phyloP scores from a whole-genome alignment of 2,888 invertebrate species.

The Lymantria dispar region DNA sequence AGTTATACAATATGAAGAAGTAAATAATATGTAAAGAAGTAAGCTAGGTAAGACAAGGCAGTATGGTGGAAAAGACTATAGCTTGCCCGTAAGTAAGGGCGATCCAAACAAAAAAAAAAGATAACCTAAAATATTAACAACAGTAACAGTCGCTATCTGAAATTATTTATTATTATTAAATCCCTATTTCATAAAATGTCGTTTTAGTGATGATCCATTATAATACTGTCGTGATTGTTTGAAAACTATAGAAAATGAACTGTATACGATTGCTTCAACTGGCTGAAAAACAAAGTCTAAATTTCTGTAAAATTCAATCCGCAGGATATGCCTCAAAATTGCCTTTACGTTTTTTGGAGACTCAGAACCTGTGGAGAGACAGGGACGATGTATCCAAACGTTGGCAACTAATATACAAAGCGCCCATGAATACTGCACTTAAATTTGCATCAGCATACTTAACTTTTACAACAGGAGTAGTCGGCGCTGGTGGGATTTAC shows the following conservation, averaged over 20 bases:
- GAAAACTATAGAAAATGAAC: conserved; percentile 42
- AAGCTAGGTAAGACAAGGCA: too few species aligned
- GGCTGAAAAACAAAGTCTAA: conserved; percentile 32
- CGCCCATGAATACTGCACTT: conserved; percentile 61
- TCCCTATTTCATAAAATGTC: neutral
- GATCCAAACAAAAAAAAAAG: too few species aligned
- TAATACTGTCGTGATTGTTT: too few species aligned
- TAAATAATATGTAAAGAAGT: too few species aligned
- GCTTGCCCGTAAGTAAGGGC: too few species aligned
- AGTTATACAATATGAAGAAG: too few species aligned
- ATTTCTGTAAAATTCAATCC: conserved; percentile 35
- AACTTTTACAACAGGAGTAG: conserved; percentile 51
- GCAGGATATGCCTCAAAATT: conserved; percentile 48
- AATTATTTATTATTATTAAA: neutral
- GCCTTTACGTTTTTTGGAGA: conserved; percentile 59
- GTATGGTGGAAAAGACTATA: too few species aligned
- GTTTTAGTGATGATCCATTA: neutral
- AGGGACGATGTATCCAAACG: conserved; percentile 56
- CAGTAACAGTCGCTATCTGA: neutral
- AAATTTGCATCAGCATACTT: conserved; percentile 57
- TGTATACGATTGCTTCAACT: conserved; percentile 44
- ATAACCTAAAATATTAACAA: neutral
- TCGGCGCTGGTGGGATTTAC: conserved; percentile 47
- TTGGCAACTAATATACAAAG: conserved; percentile 72
- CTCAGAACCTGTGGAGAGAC: conserved; percentile 58